Evolutionary conservation across 1,140 invertebrate species (phyloP).

Genomic region (Drosophila nigrodunni): DNA sequence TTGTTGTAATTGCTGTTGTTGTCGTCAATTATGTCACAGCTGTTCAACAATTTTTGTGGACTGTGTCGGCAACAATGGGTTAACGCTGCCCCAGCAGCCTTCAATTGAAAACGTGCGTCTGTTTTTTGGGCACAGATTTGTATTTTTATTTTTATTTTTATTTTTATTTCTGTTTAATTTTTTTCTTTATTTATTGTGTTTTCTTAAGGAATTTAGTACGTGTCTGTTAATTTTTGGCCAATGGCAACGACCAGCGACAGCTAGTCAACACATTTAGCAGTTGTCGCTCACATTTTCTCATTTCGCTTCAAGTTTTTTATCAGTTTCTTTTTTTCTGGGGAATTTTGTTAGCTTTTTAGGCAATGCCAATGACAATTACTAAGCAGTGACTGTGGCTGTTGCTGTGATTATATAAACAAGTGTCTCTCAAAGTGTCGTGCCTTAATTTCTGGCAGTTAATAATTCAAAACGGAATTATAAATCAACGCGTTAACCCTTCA

Average conservation of each 20-base stretch:
- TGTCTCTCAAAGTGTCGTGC: constrained; percentile 5
- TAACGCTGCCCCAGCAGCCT: constrained; percentile 59
- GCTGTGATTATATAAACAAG: constrained; percentile 16
- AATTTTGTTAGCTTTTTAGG: constrained; percentile 40
- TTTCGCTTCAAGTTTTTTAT: constrained; percentile 17
- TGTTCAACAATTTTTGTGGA: constrained; percentile 28
- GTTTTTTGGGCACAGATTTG: constrained; percentile 41
- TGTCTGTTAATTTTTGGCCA: constrained; percentile 65
- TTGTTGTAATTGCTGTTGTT: constrained; percentile 29
- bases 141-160: not conserved
- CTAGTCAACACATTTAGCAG: constrained; percentile 8
- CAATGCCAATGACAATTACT: constrained; percentile 57
- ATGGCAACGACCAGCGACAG: constrained; percentile 19
- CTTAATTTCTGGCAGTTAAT: constrained; percentile 19
- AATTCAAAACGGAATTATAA: constrained; percentile 17
- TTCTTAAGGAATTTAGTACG: constrained; percentile 67
- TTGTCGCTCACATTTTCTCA: constrained; percentile 4
- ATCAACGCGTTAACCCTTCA: not conserved
- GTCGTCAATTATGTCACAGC: constrained; percentile 38
- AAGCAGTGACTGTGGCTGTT: constrained; percentile 4
- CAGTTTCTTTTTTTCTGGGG: constrained; percentile 15
- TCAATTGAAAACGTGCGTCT: constrained; percentile 49
- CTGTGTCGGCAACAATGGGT: constrained; percentile 68
- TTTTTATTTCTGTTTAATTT: constrained; percentile 16
- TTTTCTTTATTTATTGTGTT: constrained; percentile 38